phyloP scores from a whole-genome alignment of 2,113 vertebrate genomes.

The Erinaceus europaeus region DNA sequence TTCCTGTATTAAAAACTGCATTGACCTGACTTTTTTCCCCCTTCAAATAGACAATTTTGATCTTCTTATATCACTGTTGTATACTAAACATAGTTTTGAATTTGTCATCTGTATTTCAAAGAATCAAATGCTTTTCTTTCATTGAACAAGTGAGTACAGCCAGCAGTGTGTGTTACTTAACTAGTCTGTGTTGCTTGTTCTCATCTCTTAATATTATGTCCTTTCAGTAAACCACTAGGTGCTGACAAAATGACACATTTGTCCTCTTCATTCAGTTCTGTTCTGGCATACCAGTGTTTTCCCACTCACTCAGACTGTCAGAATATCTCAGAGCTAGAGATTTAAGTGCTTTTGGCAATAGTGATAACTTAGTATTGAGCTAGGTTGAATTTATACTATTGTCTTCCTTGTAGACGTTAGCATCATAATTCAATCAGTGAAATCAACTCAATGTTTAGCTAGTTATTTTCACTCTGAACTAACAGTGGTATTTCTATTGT shows the following conservation, averaged over 20 bases:
- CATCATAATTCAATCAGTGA: not conserved
- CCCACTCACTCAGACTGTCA: not conserved
- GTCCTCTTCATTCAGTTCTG: not conserved
- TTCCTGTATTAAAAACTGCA: conserved; percentile 57
- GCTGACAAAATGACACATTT: not conserved
- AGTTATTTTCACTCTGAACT: conserved; percentile 38
- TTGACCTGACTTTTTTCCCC: conserved; percentile 56
- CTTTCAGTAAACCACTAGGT: not conserved
- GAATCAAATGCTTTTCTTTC: not conserved
- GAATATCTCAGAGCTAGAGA: not conserved
- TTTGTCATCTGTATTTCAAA: conserved; percentile 21
- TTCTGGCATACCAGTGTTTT: not conserved
- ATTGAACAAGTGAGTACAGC: not conserved
- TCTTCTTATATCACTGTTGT: not conserved
- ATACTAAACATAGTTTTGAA: not conserved
- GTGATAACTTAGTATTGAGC: accelerated
- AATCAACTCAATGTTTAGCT: not conserved
- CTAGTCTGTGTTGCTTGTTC: not conserved
- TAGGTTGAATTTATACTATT: not conserved
- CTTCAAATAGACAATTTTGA: not conserved
- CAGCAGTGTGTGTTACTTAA: not conserved
- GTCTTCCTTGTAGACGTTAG: not conserved
- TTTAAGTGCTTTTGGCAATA: not conserved
- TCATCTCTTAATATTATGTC: not conserved
- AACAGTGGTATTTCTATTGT: conserved; percentile 60